phyloP scores from a whole-genome alignment of 2,888 invertebrate genomes.

The Acronicta alni region DNA sequence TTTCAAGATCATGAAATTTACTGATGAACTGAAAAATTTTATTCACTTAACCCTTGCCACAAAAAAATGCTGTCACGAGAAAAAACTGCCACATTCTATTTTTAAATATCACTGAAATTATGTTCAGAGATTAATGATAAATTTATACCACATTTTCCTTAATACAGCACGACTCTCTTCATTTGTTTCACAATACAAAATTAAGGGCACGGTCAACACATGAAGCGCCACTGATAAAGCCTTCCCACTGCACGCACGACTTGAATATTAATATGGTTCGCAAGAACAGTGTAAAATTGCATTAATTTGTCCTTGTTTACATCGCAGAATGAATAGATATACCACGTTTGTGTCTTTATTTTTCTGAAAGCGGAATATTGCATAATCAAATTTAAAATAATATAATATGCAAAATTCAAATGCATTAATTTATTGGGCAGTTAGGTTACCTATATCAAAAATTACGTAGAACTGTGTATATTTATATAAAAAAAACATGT shows the following conservation, averaged over 20 bases:
- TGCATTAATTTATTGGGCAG: too few relatives aligned
- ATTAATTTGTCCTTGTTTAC: conserved; percentile 56
- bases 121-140: conserved; percentile 18
- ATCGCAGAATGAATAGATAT: conserved; percentile 14
- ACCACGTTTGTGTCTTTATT: conserved; percentile 10
- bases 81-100: not conserved
- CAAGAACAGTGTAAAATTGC: conserved; percentile 55
- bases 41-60: too few relatives aligned
- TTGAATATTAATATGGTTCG: conserved; percentile 53
- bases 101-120: conserved; percentile 12
- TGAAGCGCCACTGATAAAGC: conserved; percentile 42
- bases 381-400: too few relatives aligned
- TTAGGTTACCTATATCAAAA: too few relatives aligned
- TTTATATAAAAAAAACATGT: too few relatives aligned
- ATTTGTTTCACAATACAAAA: conserved; percentile 50
- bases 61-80: not conserved
- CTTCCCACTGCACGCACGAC: conserved; percentile 38
- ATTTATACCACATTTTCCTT: conserved; percentile 33
- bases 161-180: conserved; percentile 28
- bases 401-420: too few relatives aligned
- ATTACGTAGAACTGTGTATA: too few relatives aligned
- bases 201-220: conserved; percentile 49
- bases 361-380: conserved; percentile 11
- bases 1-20: too few relatives aligned
- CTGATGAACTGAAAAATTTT: too few relatives aligned